Evolutionary conservation across 2,888 invertebrate species (phyloP), one percentile per base, ranked within the genome.

Genomic region (Arenicola marina): DNA sequence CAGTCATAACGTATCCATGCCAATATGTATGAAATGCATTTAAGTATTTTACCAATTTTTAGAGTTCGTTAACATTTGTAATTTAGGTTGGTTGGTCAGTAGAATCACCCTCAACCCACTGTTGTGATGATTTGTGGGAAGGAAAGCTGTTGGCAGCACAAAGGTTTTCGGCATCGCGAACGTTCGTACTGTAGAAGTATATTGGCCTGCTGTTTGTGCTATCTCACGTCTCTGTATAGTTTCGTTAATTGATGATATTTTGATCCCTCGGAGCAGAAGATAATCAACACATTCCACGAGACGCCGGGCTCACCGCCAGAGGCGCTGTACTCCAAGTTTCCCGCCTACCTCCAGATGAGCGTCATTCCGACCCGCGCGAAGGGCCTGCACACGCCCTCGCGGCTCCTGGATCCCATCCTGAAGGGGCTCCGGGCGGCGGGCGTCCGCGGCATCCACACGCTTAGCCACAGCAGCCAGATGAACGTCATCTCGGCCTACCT

Each of bases 401-500:
- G 94, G 76, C 87, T 95, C 59, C 86, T 94, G 38, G 91, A 93
- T 0, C 92, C 92, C 74, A 85, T 92, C 64, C 85, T 95, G 51
- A 92, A 93, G 4, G 92, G 94, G 33, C 85, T 95, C 31, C 86
- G 93, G 73, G 91, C 94, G 0, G 90, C 92, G 80, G 94, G 94
- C 61, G 92, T 91, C 0, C 91, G 89, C 78, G 95, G 95, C 31
- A 92, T 92, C 1, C 94, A 93, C 84, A 90, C 90, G 18, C 89
- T 90, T 68, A 88, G 95, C 65, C 88, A 89, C 75, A 80, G 87
- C 1, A 87, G 88, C 1, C 93, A 95, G 78, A 88, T 88, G 71
- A 88, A 89, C 77, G 87, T 89, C 56, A 88, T 90, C 62, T 91
- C 92, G 76, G 92, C 93, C 84, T 95, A 93, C 85, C 87, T 89